A percentile compares a stretch with the other conserved stretches of the same genome.
phyloP scores from a whole-genome alignment of 1,140 invertebrate species.

The Hylaeus volcanicus region DNA sequence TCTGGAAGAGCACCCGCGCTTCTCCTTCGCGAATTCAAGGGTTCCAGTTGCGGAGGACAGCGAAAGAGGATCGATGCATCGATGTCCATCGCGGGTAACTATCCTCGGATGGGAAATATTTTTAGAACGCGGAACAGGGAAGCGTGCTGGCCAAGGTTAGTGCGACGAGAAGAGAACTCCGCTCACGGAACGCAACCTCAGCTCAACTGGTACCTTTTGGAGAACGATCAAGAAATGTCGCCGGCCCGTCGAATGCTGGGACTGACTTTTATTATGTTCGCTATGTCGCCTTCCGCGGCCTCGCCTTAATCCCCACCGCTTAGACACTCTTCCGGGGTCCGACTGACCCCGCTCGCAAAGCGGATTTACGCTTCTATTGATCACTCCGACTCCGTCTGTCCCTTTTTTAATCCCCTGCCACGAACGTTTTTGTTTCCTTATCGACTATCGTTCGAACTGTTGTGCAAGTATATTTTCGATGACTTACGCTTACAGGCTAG shows the following conservation, averaged over 20 bases:
- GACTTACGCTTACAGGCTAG: too few relatives aligned
- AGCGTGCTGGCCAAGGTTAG: constrained; percentile 58
- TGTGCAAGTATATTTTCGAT: neutral
- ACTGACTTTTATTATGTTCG: constrained; percentile 59
- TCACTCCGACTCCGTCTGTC: neutral
- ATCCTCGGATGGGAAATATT: constrained; percentile 52
- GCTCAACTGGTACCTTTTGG: constrained; percentile 55
- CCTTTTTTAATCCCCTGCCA: neutral
- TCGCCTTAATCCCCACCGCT: constrained; percentile 59
- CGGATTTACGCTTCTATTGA: constrained; percentile 51
- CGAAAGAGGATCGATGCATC: constrained; percentile 11
- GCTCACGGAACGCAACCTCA: constrained; percentile 50
- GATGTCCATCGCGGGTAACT: constrained; percentile 19
- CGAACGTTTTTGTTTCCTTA: neutral
- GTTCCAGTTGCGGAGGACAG: neutral
- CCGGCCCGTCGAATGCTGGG: constrained; percentile 23
- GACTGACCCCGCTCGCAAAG: constrained; percentile 52
- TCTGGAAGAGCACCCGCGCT: too few relatives aligned
- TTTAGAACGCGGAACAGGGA: constrained; percentile 68
- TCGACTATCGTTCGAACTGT: neutral
- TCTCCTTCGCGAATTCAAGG: too few relatives aligned
- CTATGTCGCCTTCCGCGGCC: constrained; percentile 50
- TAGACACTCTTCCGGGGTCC: constrained; percentile 53
- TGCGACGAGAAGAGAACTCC: constrained; percentile 20
- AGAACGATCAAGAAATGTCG: constrained; percentile 61